Conservation (phyloP, 2,888 invertebrate species). For the Cartodere bifasciata region DNA sequence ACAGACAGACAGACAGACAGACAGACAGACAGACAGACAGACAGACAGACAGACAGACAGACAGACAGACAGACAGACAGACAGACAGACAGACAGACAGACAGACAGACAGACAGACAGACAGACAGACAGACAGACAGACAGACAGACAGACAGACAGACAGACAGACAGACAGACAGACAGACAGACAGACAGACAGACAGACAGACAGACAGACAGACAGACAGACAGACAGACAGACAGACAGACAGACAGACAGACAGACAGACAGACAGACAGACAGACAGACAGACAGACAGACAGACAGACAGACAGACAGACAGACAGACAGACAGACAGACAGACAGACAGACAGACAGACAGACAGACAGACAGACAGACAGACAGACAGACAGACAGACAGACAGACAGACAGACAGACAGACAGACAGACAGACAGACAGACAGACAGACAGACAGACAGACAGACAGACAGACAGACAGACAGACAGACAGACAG, state of each 20-base stretch:
- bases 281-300: slow-evolving; percentile 1
- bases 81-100: too few species aligned
- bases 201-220: too few species aligned
- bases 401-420: slow-evolving; percentile 1
- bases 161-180: too few species aligned
- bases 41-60: not conserved
- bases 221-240: too few species aligned
- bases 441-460: slow-evolving; percentile 1
- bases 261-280: slow-evolving; percentile 1
- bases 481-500: slow-evolving; percentile 1
- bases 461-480: slow-evolving; percentile 1
- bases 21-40: not conserved
- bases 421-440: slow-evolving; percentile 1
- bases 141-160: too few species aligned
- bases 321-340: slow-evolving; percentile 1
- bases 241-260: slow-evolving; percentile 1
- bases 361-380: slow-evolving; percentile 1
- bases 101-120: too few species aligned
- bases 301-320: slow-evolving; percentile 1
- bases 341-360: slow-evolving; percentile 1
- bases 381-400: slow-evolving; percentile 1
- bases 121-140: too few species aligned
- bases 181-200: too few species aligned
- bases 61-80: too few species aligned
- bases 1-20: not conserved